Percentiles rank a stretch among this genome's conserved stretches.
Evolutionary conservation across 1,140 invertebrate genomes (phyloP).

Genomic region (Venturia canescens): DNA sequence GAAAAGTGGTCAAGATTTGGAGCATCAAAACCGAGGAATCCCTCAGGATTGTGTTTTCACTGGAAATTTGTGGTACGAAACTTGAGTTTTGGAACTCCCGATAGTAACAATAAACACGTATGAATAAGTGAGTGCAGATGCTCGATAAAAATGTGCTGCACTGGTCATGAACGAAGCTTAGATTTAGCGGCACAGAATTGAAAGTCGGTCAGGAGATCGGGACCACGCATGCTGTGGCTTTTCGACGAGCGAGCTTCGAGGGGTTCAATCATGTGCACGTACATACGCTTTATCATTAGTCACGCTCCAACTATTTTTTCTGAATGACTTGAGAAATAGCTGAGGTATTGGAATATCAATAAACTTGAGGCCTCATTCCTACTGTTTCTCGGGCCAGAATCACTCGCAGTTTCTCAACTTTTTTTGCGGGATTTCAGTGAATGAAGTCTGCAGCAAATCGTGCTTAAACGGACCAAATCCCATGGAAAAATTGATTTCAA

Average conservation of each 20-base stretch:
- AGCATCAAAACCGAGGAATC: no score
- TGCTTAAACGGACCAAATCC: neutral
- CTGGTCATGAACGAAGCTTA: neutral
- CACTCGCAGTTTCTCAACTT: neutral
- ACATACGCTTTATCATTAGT: conserved; percentile 36
- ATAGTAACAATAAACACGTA: neutral
- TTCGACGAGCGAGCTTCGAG: neutral
- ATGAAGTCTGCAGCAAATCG: neutral
- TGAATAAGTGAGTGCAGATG: neutral
- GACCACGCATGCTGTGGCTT: conserved; percentile 14
- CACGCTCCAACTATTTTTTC: conserved; percentile 39
- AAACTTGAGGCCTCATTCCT: neutral
- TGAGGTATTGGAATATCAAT: conserved; percentile 1
- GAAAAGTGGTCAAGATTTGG: no score
- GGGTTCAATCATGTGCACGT: conserved; percentile 33
- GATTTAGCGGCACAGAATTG: conserved; percentile 22
- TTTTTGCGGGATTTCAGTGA: neutral
- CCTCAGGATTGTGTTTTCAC: no score
- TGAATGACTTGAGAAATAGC: conserved; percentile 32
- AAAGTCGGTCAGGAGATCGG: conserved; percentile 37
- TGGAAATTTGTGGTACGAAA: no score
- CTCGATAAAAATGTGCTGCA: conserved; percentile 12
- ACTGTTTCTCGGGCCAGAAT: neutral
- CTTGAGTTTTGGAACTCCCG: no score
- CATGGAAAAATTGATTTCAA: no score